phyloP scores from a whole-genome alignment of 1,140 invertebrate genomes.

The Vollenhovia emeryi region DNA sequence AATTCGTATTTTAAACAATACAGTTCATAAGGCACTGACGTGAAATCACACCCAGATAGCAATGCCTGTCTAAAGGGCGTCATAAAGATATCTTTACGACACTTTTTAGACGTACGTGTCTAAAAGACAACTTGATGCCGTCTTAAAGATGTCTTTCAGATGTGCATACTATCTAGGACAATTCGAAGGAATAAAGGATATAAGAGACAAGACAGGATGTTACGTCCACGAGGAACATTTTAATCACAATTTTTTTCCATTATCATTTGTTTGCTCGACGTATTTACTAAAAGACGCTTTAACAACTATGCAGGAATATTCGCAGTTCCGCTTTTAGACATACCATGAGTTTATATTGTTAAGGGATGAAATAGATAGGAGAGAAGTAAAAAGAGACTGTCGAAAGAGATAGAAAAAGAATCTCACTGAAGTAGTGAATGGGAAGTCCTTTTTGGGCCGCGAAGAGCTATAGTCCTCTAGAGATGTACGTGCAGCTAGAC shows the following conservation, averaged over 20 bases:
- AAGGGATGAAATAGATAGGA: slow-evolving; percentile 30
- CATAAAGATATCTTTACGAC: too few relatives aligned
- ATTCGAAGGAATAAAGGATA: too few relatives aligned
- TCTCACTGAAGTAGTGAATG: slow-evolving; percentile 13
- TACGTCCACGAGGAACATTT: too few relatives aligned
- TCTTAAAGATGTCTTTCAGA: too few relatives aligned
- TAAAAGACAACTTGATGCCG: too few relatives aligned
- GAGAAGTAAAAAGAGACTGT: neutral
- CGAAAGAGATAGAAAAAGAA: neutral
- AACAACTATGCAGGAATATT: neutral
- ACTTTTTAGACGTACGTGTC: too few relatives aligned
- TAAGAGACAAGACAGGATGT: too few relatives aligned
- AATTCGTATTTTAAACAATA: neutral
- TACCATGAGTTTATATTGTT: slow-evolving; percentile 23
- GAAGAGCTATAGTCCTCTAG: slow-evolving; percentile 59
- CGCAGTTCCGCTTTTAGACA: neutral
- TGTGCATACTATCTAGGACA: too few relatives aligned
- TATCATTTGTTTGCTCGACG: neutral
- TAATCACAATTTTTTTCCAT: neutral
- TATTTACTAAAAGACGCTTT: neutral
- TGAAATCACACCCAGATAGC: too few relatives aligned
- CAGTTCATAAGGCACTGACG: too few relatives aligned
- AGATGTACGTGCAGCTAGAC: slow-evolving; percentile 57
- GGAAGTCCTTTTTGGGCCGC: slow-evolving; percentile 26
- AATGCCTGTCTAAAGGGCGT: too few relatives aligned